A percentile compares a stretch with the other conserved stretches of the same genome.
phyloP scores from a whole-genome alignment of 2,797 vertebrate species.

The Pristis pectinata region DNA sequence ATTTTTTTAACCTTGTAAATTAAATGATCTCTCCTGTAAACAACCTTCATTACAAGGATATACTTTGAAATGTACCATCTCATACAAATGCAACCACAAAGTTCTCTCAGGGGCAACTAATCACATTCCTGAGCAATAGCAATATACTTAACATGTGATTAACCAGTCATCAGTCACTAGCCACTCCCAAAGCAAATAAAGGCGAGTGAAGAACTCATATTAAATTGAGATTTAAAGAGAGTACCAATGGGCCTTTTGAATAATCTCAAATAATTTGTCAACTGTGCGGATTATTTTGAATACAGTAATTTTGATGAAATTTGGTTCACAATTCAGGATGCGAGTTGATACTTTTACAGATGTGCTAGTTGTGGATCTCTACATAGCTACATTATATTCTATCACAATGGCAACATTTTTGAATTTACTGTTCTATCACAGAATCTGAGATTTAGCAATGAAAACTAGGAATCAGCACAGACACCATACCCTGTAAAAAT shows the following conservation, averaged over 20 bases:
- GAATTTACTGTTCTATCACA: background rate
- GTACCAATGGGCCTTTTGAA: background rate
- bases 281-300: background rate
- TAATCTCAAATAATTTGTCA: background rate
- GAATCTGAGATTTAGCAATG: background rate
- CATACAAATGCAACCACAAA: background rate
- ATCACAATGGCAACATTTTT: background rate
- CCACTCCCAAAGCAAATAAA: background rate
- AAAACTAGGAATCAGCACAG: background rate
- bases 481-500: background rate
- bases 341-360: background rate
- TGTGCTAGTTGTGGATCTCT: background rate
- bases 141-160: background rate
- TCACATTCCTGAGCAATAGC: background rate
- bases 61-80: background rate
- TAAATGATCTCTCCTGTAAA: background rate
- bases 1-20: background rate
- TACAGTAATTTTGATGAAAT: background rate
- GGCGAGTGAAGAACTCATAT: background rate
- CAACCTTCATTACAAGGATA: background rate
- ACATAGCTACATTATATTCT: background rate
- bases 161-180: background rate
- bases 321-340: background rate
- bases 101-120: background rate
- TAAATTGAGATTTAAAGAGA: background rate